Conservation (phyloP, 2,888 invertebrate genomes). For the Lymantria dispar region DNA sequence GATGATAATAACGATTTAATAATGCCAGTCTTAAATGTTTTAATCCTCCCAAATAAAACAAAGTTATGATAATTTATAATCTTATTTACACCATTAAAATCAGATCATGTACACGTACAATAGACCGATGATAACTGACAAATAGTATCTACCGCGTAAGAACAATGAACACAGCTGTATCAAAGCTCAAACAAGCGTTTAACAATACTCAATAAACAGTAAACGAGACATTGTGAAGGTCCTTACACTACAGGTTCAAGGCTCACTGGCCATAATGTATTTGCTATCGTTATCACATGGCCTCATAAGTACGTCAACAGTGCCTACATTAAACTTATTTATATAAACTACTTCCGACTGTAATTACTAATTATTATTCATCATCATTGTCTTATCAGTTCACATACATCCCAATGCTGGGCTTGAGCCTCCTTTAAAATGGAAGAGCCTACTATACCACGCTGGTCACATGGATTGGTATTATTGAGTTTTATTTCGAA, state of each 20-base stretch:
- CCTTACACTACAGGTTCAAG: conserved; percentile 71
- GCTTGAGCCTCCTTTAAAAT: too few relatives aligned
- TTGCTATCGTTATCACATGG: conserved; percentile 56
- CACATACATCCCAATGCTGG: too few relatives aligned
- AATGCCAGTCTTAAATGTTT: too few relatives aligned
- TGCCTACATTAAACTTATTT: conserved; percentile 14
- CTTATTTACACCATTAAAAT: conserved; percentile 1
- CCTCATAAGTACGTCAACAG: conserved; percentile 38
- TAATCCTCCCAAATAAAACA: too few relatives aligned
- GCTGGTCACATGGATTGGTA: too few relatives aligned
- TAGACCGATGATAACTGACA: conserved; percentile 4
- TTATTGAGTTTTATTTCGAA: too few relatives aligned
- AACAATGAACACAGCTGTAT: conserved; percentile 35
- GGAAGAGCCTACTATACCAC: too few relatives aligned
- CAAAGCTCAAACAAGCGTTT: conserved; percentile 20
- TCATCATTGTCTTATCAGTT: too few relatives aligned
- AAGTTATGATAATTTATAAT: too few relatives aligned
- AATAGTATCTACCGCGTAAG: conserved; percentile 16
- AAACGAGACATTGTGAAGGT: conserved; percentile 54
- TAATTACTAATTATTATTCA: neutral
- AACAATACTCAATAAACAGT: conserved; percentile 49
- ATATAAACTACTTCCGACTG: neutral
- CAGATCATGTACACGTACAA: conserved; percentile 5
- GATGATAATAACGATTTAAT: too few relatives aligned
- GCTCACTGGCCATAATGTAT: conserved; percentile 57